Conservation (phyloP, 2,797 vertebrate genomes). For the Threskiornis aethiopicus region DNA sequence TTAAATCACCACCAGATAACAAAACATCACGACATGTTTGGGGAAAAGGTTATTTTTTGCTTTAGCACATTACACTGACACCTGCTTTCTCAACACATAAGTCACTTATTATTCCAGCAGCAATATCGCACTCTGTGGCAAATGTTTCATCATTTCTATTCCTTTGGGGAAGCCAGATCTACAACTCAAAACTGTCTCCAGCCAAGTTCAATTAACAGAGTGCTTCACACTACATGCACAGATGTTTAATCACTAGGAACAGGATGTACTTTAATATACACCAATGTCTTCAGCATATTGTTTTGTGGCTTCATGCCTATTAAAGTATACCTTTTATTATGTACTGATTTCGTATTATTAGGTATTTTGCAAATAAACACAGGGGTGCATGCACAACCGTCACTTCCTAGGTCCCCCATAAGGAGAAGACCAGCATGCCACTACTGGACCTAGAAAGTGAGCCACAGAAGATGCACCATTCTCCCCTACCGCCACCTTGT, state of each 20-base stretch:
- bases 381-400: neutral
- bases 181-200: neutral
- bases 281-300: neutral
- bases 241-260: constrained; percentile 4
- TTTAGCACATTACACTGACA: neutral
- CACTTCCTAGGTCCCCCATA: neutral
- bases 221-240: neutral
- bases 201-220: neutral
- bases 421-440: neutral
- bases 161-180: neutral
- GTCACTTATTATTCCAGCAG: neutral
- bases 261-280: neutral
- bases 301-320: neutral
- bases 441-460: neutral
- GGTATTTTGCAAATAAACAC: neutral
- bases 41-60: neutral
- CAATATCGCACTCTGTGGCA: neutral
- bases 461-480: neutral
- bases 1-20: neutral
- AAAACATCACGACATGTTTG: neutral
- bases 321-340: neutral
- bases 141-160: neutral
- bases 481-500: neutral
- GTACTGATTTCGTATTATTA: neutral
- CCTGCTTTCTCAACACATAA: neutral